These are phyloP conservation scores for Hydrozoanthus gracilis DNA, from an alignment of 92 coral and sea anemone species.

Conservation along the genomic window DNA sequence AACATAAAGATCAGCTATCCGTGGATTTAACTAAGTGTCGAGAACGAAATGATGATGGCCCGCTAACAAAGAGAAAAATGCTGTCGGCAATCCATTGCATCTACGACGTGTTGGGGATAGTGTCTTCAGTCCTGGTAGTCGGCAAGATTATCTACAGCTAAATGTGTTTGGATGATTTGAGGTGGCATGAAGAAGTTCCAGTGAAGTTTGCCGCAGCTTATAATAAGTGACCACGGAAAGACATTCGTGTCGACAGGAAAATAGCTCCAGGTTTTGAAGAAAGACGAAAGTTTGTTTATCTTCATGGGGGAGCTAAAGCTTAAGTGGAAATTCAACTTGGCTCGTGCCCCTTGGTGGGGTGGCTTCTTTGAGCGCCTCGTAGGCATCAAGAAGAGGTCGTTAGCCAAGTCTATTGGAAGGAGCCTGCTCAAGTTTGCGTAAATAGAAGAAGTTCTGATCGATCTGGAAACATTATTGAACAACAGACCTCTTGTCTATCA, in stretches of 20 bases:
- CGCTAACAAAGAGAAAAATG: slow-evolving; percentile 54
- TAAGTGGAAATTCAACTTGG: slow-evolving; percentile 52
- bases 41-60: slow-evolving; percentile 8
- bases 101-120: slow-evolving; percentile 49
- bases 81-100: slow-evolving; percentile 47
- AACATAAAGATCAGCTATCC: slow-evolving; percentile 50
- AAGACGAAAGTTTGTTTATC: slow-evolving; percentile 37
- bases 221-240: slow-evolving; percentile 49
- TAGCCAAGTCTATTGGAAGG: slow-evolving; percentile 57
- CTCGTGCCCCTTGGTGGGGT: slow-evolving; percentile 56
- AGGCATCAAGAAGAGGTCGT: slow-evolving; percentile 28
- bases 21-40: slow-evolving; percentile 44
- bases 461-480: slow-evolving; percentile 65
- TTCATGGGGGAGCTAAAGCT: slow-evolving; percentile 36
- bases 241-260: slow-evolving; percentile 42
- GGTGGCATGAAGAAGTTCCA: slow-evolving; percentile 67
- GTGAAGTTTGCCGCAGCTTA: slow-evolving; percentile 47
- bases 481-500: slow-evolving; percentile 71
- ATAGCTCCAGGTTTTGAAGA: slow-evolving; percentile 40
- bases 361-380: slow-evolving; percentile 56
- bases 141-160: slow-evolving; percentile 64
- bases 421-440: slow-evolving; percentile 49
- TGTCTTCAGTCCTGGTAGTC: slow-evolving; percentile 58
- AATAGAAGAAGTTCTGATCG: slow-evolving; percentile 60
- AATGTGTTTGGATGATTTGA: slow-evolving; percentile 42